These are phyloP conservation scores for Actinopyga echinites DNA, from an alignment of 53 echinoderm and acorn worm species.

Conservation along the genomic window DNA sequence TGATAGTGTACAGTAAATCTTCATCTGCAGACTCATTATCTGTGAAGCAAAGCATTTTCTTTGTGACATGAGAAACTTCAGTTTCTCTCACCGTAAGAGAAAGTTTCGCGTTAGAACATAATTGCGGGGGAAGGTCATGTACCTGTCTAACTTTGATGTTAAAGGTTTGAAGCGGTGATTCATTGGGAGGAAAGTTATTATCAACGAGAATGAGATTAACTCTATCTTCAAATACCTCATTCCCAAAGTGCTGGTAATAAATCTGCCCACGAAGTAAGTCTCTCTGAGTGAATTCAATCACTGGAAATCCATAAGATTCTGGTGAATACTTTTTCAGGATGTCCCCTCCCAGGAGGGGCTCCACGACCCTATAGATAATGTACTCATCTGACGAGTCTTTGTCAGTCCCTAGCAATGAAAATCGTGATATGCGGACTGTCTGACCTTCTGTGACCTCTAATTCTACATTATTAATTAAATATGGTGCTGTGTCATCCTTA, in stretches of 20 bases:
- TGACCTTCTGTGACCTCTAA: slow-evolving; percentile 81
- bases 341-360: slow-evolving; percentile 65
- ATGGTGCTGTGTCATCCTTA: slow-evolving; percentile 89
- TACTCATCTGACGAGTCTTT: slow-evolving; percentile 90
- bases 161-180: slow-evolving; percentile 72
- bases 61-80: slow-evolving; percentile 78
- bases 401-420: slow-evolving; percentile 80
- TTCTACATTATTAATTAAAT: slow-evolving; percentile 81
- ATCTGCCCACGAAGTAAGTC: slow-evolving; percentile 87
- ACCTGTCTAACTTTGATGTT: slow-evolving; percentile 78
- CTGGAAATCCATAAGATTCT: slow-evolving; percentile 83
- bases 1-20: slow-evolving; percentile 73
- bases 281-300: slow-evolving; percentile 89
- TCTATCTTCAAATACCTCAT: slow-evolving; percentile 80
- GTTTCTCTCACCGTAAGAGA: slow-evolving; percentile 79
- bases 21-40: slow-evolving; percentile 79
- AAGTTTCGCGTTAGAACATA: slow-evolving; percentile 39
- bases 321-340: slow-evolving; percentile 85
- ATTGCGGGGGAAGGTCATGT: slow-evolving; percentile 74
- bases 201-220: slow-evolving; percentile 83
- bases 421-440: slow-evolving; percentile 72
- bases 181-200: slow-evolving; percentile 84
- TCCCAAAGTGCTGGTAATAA: slow-evolving; percentile 94
- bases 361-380: slow-evolving; percentile 82
- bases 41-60: slow-evolving; percentile 78